Evolutionary conservation across 2,113 vertebrate genomes (phyloP).

Genomic region (Cochlearius cochlearius): DNA sequence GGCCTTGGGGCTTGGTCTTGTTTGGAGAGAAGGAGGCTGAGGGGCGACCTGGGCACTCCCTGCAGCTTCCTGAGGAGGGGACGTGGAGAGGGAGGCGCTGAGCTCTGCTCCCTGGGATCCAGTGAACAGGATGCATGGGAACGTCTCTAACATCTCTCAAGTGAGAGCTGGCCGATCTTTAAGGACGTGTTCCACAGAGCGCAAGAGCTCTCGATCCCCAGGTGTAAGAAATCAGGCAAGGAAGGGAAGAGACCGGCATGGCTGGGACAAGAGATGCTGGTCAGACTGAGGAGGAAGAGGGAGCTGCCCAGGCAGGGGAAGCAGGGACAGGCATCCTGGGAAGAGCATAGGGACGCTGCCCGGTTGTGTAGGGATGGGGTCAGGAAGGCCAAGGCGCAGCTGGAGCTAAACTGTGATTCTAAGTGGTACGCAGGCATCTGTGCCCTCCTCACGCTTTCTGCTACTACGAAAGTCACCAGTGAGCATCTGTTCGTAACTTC

Average conservation of each 20-base stretch:
- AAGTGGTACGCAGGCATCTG: background rate
- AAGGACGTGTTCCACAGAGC: no score
- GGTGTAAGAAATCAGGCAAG: no score
- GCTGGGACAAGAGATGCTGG: no score
- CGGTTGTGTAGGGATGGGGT: no score
- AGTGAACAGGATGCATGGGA: background rate
- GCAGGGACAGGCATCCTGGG: no score
- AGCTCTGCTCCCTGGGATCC: background rate
- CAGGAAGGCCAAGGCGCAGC: no score
- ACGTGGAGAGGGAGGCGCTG: background rate
- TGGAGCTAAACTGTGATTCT: background rate
- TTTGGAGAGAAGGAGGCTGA: background rate
- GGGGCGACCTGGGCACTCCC: background rate
- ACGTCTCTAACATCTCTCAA: background rate
- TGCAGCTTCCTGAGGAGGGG: background rate
- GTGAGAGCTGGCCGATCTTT: no score
- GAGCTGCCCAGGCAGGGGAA: no score
- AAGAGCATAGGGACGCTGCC: no score
- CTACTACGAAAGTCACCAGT: background rate
- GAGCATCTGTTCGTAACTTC: background rate
- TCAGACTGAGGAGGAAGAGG: no score
- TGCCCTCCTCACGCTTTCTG: background rate
- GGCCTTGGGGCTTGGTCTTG: background rate
- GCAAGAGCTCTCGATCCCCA: no score
- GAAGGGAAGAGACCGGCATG: no score